These are phyloP conservation scores for Sapayoa aenigma DNA, from an alignment of 2,113 vertebrate genomes.

Conservation along the genomic window DNA sequence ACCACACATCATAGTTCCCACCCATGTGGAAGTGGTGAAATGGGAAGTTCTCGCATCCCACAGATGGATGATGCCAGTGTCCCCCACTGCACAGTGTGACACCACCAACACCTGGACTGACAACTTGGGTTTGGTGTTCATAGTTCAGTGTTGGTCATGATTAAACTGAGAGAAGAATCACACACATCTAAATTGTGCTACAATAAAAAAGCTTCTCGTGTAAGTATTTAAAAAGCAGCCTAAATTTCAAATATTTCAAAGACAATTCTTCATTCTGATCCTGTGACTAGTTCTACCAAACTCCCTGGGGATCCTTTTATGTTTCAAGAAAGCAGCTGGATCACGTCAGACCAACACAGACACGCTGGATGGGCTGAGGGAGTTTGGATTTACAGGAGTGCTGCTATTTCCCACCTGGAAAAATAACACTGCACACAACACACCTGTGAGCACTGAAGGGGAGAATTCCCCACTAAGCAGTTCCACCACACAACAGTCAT, in stretches of 20 bases:
- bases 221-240: neutral
- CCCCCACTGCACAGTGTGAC: neutral
- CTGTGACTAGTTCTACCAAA: neutral
- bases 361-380: neutral
- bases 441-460: neutral
- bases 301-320: neutral
- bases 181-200: neutral
- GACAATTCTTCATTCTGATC: neutral
- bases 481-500: no score
- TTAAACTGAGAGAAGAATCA: neutral
- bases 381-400: neutral
- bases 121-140: neutral
- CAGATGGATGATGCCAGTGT: neutral
- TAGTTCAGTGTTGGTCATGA: neutral
- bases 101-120: neutral
- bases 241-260: neutral
- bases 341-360: neutral
- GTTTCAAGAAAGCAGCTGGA: neutral
- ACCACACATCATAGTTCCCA: accelerated
- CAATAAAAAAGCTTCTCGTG: neutral
- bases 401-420: neutral
- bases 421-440: neutral
- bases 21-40: neutral
- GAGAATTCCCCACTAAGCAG: neutral
- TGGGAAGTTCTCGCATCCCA: neutral